Percentiles rank a stretch among this genome's conserved stretches.
These are phyloP conservation scores for Penaeus indicus DNA, from an alignment of 1,140 invertebrate species.

Conservation along the genomic window DNA sequence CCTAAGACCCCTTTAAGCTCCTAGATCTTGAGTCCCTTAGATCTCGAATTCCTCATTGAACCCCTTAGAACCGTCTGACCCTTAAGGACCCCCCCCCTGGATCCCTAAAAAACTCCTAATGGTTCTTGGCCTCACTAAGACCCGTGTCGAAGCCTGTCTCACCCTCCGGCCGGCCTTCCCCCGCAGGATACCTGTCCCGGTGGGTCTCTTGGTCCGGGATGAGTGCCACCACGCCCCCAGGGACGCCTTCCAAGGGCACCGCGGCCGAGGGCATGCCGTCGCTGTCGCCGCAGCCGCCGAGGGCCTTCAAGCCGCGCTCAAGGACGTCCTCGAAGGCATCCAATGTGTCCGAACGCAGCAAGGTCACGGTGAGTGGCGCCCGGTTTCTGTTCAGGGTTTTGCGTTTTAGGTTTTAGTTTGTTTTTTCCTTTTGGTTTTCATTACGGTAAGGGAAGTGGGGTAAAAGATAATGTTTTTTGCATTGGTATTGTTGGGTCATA, in stretches of 20 bases:
- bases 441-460: neutral
- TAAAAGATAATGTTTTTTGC: neutral
- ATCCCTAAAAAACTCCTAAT: too few species aligned
- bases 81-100: too few species aligned
- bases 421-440: neutral
- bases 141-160: neutral
- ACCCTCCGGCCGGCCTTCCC: neutral
- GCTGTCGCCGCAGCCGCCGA: constrained; percentile 64
- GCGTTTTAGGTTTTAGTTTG: neutral
- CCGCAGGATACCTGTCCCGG: constrained; percentile 65
- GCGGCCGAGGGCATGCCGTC: constrained; percentile 49
- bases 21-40: too few species aligned
- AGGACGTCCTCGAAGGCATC: constrained; percentile 64
- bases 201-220: constrained; percentile 66
- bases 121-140: neutral
- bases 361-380: constrained; percentile 34
- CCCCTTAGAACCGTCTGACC: too few species aligned
- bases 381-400: neutral
- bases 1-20: too few species aligned
- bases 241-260: constrained; percentile 48
- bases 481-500: neutral
- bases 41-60: too few species aligned
- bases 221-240: constrained; percentile 56
- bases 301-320: constrained; percentile 56
- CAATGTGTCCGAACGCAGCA: constrained; percentile 54